phyloP scores from a whole-genome alignment of 2,888 invertebrate species.

The Macaria notata region DNA sequence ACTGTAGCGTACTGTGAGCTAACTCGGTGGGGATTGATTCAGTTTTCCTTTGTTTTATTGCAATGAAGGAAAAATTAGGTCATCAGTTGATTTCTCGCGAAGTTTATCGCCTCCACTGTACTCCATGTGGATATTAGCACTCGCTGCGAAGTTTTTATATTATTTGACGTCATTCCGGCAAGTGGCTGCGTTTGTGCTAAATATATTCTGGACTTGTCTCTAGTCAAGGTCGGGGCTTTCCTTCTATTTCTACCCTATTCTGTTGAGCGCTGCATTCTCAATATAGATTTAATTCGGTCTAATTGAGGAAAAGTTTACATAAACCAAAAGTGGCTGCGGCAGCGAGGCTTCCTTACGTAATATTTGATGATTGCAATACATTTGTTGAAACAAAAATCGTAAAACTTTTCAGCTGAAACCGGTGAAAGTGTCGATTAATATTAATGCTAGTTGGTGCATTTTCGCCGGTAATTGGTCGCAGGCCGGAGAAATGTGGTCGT shows the following conservation, averaged over 20 bases:
- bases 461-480: not conserved
- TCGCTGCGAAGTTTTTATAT: slow-evolving; percentile 25
- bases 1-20: too few species aligned
- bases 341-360: not conserved
- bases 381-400: not conserved
- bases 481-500: slow-evolving; percentile 12
- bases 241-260: slow-evolving; percentile 7
- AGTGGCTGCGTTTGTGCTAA: slow-evolving; percentile 20
- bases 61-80: slow-evolving; percentile 36
- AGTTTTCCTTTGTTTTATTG: slow-evolving; percentile 18
- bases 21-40: not conserved
- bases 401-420: not conserved
- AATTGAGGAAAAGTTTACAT: not conserved
- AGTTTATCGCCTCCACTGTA: slow-evolving; percentile 22
- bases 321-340: not conserved
- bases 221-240: slow-evolving; percentile 26
- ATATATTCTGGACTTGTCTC: slow-evolving; percentile 24
- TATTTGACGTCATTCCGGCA: slow-evolving; percentile 28
- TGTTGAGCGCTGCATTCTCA: not conserved
- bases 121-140: slow-evolving; percentile 26
- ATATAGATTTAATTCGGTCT: not conserved
- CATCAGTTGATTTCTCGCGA: slow-evolving; percentile 12
- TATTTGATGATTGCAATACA: not conserved
- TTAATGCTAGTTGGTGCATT: not conserved
- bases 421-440: not conserved